Conservation (phyloP, 2,797 vertebrate genomes). For the Pangasius mekongensis region DNA sequence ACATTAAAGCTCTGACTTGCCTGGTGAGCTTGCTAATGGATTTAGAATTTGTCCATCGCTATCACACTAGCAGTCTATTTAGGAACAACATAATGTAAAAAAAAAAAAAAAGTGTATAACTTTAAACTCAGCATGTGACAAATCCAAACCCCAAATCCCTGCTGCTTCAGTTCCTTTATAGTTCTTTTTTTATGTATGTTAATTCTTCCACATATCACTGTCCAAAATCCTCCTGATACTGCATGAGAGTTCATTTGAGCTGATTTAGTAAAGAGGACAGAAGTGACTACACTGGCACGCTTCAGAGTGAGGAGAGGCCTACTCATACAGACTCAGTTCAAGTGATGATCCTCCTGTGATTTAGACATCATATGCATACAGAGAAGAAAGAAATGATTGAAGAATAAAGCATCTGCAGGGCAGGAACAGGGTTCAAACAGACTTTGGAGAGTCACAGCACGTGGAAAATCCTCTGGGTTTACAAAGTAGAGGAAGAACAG, state of each 20-base stretch:
- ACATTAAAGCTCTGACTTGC: neutral
- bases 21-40: neutral
- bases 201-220: neutral
- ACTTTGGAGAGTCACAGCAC: neutral
- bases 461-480: neutral
- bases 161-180: neutral
- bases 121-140: neutral
- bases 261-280: slow-evolving; percentile 14
- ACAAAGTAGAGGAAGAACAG: neutral
- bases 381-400: slow-evolving; percentile 16
- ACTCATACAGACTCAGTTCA: neutral
- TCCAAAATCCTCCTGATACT: neutral
- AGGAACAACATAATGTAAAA: neutral
- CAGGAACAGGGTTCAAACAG: neutral
- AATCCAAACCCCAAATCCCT: neutral
- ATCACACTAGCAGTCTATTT: neutral
- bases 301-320: slow-evolving; percentile 3
- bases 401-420: slow-evolving; percentile 1
- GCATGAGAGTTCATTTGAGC: neutral
- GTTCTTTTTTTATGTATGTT: neutral
- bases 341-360: slow-evolving; percentile 13
- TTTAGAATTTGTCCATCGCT: neutral
- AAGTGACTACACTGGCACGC: neutral
- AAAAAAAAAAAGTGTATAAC: neutral
- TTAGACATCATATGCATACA: slow-evolving; percentile 2